Conservation (phyloP, 1,140 invertebrate genomes). For the Trinorchestia longiramus region DNA sequence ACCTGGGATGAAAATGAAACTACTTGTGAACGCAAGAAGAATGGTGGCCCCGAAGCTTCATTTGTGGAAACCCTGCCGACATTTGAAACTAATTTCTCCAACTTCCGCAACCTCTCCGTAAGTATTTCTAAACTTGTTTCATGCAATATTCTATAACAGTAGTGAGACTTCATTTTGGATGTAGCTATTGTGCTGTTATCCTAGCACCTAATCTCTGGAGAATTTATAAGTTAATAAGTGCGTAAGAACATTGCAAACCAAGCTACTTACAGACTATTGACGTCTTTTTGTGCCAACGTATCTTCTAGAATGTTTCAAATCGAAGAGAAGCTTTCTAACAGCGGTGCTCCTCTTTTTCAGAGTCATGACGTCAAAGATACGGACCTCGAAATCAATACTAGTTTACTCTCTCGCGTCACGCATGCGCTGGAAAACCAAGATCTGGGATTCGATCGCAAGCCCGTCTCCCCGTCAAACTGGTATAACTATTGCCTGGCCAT, state of each 20-base stretch:
- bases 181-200: too few species aligned
- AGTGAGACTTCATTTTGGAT: too few species aligned
- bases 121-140: neutral
- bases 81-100: neutral
- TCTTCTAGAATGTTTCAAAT: neutral
- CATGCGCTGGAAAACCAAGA: neutral
- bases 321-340: neutral
- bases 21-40: neutral
- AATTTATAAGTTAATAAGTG: too few species aligned
- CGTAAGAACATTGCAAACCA: too few species aligned
- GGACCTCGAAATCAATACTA: neutral
- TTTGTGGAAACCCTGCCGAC: neutral
- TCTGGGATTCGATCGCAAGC: neutral
- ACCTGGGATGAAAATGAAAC: neutral
- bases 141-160: too few species aligned
- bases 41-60: neutral
- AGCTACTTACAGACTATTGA: neutral
- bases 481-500: constrained; percentile 39
- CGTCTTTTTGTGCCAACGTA: neutral
- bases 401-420: neutral
- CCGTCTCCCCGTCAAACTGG: neutral
- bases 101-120: constrained; percentile 9
- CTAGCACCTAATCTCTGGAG: too few species aligned
- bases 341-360: neutral
- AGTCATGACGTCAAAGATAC: neutral